These are phyloP conservation scores for Gymnarchus niloticus DNA, from an alignment of 2,113 vertebrate species.

Conservation along the genomic window DNA sequence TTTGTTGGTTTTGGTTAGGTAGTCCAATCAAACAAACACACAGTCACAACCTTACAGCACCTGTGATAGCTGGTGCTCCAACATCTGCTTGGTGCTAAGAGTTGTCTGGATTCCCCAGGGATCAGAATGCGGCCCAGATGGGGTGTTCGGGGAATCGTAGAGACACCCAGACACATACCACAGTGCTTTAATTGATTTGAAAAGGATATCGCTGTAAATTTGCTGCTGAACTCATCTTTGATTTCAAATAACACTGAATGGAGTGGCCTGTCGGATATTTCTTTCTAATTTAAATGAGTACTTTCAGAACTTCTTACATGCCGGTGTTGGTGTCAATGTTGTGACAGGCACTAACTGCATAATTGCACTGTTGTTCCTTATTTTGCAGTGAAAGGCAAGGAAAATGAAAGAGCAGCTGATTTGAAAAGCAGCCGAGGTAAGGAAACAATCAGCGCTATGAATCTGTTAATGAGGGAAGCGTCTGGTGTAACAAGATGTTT, in stretches of 20 bases:
- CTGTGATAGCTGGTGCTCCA: background rate
- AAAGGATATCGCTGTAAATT: background rate
- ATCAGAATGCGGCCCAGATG: background rate
- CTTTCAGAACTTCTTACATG: background rate
- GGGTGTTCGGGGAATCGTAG: background rate
- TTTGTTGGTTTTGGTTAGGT: background rate
- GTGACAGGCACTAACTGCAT: background rate
- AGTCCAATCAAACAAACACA: background rate
- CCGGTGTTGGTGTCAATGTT: background rate
- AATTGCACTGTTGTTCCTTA: slow-evolving; percentile 37
- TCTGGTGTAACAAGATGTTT: background rate
- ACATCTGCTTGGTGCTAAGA: background rate
- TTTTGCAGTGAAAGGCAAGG: slow-evolving; percentile 85
- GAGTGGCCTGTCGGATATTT: background rate
- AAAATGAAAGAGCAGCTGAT: slow-evolving; percentile 78
- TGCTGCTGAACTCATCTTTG: background rate
- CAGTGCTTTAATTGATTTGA: too few relatives aligned
- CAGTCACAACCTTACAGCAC: too few relatives aligned
- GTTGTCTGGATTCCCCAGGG: background rate
- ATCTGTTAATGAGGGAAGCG: background rate
- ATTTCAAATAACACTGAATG: background rate
- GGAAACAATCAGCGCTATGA: slow-evolving; percentile 28
- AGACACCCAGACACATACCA: too few relatives aligned
- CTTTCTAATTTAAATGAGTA: background rate
- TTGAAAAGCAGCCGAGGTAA: slow-evolving; percentile 78